Evolutionary conservation across 53 echinoderm and acorn worm genomes (phyloP), one percentile per base, ranked within the genome.

Genomic region (Henricia sp.): DNA sequence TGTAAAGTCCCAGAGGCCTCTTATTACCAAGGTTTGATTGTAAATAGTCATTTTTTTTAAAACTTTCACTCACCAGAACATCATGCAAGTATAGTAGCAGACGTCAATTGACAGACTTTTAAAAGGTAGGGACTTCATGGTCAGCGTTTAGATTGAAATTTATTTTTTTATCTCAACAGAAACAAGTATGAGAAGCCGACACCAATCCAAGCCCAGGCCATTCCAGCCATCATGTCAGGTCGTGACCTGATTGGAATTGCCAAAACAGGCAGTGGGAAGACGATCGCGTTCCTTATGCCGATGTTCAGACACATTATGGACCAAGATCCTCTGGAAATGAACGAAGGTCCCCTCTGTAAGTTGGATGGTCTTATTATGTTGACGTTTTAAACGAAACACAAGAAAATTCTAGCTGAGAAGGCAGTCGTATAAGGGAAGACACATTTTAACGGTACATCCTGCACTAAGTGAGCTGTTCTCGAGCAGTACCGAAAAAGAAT

Each of bases 121-220:
- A n/a, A n/a, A n/a, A n/a, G n/a, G n/a, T n/a, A n/a, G n/a, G n/a
- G n/a, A n/a, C n/a, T n/a, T n/a, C n/a, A n/a, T n/a, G n/a, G n/a
- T n/a, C n/a, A n/a, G n/a, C n/a, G n/a, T n/a, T n/a, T n/a, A n/a
- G n/a, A 21, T 60, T 24, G 23, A 60, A 12, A 60, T 72, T 8
- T 44, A 3, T 20, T 0, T 27, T 1, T 50, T 67, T 33, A 36
- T 60, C 30, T 50, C 29, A 53, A 26, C 80, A 95, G 96, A 80
- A 94, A 94, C 57, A 94, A 99, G 29, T 99, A 99, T 68, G 99
- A 92, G 89, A 99, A 99, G 73, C 99, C 99, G 0, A 99, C 99
- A 3, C 99, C 99, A 1, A 99, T 99, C 84, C 99, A 95, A 62
- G 84, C 94, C 10, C 99, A 99, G 71, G 94, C 99, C 10, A 94